Base-by-base conservation (phyloP, 1,140 invertebrate genomes). In the Nephila pilipes region DNA sequence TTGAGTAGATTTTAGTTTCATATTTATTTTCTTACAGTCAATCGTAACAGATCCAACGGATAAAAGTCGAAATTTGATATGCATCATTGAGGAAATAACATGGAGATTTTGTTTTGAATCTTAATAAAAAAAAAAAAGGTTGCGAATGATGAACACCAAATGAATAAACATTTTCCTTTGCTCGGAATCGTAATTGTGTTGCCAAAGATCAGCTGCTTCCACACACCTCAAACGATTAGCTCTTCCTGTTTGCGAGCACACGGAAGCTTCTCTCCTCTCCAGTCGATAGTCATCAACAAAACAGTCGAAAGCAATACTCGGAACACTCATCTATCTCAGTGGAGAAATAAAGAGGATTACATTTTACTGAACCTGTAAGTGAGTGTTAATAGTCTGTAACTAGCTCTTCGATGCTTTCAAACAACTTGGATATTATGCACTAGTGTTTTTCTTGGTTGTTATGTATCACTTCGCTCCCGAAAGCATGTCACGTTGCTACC, bases 321-420 rank as follows among this genome's bases (percentile, higher is more conserved):
- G 32, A 75, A 32, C 25, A 22, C 46, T 16, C 46, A 88, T 36
- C 87, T 25, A 18, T 79, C 57, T 32, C 14, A 16, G 32, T 2
- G 36, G 25, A 57, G 32, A 90, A 57, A 90, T 69, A 54, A 25
- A 80, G 69, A 80, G 69, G 88, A 80, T 90, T 90, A 90, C 88
- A 80, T 54, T 29, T 79, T 58, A 75, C 46, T 3, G 25, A 55
- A 75, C 75, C 8, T 80, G 46, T 55, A 75, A 80, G 54, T 90
- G 69, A 90, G 88, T 90, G 69, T 46, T 90, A 90, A 90, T 90
- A 80, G 88, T 55, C 87, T 20, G 55, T 46, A 58, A 90, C 46
- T 80, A 55, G 65, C 69, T 79, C 63, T 55, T 38, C 18, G 22
- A 80, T 69, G 14, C 18, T 69, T 46, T 69, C 25, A 60, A 1